Base-by-base conservation (phyloP, 1,140 invertebrate species). In the Euura saliciscinereae region DNA sequence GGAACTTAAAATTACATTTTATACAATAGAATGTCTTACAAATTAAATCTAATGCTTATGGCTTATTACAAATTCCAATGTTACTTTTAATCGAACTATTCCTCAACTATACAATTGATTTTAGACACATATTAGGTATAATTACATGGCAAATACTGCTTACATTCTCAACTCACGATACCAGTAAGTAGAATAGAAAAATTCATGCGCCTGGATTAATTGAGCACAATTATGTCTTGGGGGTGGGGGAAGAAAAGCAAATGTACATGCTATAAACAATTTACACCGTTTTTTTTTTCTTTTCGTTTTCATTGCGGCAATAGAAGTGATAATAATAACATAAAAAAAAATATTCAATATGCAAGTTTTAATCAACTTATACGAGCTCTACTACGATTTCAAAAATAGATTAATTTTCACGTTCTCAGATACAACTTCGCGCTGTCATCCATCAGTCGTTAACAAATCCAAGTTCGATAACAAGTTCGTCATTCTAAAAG, bases 161-260 rank as follows among this genome's bases (percentile, higher is more conserved):
- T 59, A 59, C 51, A 59, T 59, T 59, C 13, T 59, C 8, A 59
- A 59, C 51, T 59, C 51, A 59, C 51, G 51, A 59, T 59, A 59
- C 51, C 13, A 59, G 51, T 59, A 59, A 59, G 51, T 59, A 59
- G 51, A 59, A 59, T n/a, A 59, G 10, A 59, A 59, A 28, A 59
- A 3, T 59, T 59, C 51, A 8, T 59, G 13, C 51, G 13, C 51
- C 51, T 59, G 10, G 51, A 59, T 59, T 59, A 8, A 59, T 59
- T 59, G 51, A 59, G 51, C 5, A 59, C 3, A 59, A 59, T 3
- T 59, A 11, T 59, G 28, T 4, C 51, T 59, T 8, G 2, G 6
- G 51, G 51, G 13, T 59, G 51, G 51, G 51, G 6, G 51, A n/a
- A 59, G 51, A 59, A 59, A 59, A 11, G 51, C 28, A 28, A 28